phyloP scores from a whole-genome alignment of 2,113 vertebrate species.

The Corythoichthys intestinalis region DNA sequence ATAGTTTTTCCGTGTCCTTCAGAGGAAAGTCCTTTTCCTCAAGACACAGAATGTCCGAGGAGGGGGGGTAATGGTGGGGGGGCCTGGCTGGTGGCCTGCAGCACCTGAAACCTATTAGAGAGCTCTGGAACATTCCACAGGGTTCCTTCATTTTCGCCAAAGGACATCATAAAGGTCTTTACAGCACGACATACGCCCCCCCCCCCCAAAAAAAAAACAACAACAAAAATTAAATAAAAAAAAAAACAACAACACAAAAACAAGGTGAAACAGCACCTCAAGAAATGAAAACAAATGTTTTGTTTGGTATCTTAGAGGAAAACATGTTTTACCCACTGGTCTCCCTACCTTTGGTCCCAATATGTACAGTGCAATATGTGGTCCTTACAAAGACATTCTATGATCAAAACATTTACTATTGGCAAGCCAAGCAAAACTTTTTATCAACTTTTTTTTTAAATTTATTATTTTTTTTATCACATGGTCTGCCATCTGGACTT shows the following conservation, averaged over 20 bases:
- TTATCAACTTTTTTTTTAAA: constrained; percentile 58
- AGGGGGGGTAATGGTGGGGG: constrained; percentile 6
- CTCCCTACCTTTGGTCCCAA: constrained; percentile 12
- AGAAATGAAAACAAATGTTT: constrained; percentile 22
- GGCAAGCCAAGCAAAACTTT: constrained; percentile 61
- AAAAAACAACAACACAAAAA: constrained; percentile 18
- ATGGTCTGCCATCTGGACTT: constrained; percentile 73
- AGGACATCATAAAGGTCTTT: constrained; percentile 76
- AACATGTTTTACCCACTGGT: constrained; percentile 7
- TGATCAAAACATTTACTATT: constrained; percentile 55
- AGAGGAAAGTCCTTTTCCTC: constrained; percentile 55
- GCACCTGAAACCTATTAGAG: constrained; percentile 80
- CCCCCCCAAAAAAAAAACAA: background rate
- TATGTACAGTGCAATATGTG: constrained; percentile 15
- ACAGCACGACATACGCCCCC: constrained; percentile 37
- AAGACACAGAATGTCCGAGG: constrained; percentile 51
- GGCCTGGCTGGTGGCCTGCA: constrained; percentile 65
- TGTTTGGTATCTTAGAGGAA: constrained; percentile 19
- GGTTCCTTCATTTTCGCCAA: constrained; percentile 71
- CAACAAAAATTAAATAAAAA: constrained; percentile 15
- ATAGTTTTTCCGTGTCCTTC: constrained; percentile 26
- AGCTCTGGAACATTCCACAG: constrained; percentile 76
- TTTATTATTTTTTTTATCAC: constrained; percentile 39
- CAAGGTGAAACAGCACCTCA: constrained; percentile 60
- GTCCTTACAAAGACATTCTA: constrained; percentile 38